These are phyloP conservation scores for Rhopilema esculentum DNA, from an alignment of 30 jellyfish, hydroid and myxozoan genomes.

Conservation along the genomic window DNA sequence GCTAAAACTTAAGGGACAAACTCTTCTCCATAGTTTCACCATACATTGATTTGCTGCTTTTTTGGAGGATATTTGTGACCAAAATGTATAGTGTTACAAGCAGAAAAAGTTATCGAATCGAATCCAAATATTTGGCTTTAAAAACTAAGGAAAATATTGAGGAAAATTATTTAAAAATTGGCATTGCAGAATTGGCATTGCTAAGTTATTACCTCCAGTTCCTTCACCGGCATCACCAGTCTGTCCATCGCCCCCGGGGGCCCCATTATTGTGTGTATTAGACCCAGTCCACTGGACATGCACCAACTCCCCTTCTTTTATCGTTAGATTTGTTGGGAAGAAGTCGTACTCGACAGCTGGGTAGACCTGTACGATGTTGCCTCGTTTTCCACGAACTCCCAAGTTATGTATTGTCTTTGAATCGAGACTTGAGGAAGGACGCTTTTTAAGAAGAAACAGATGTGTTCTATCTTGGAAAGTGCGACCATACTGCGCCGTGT, in stretches of 20 bases:
- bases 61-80: too few relatives aligned
- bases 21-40: too few relatives aligned
- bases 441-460: constrained; percentile 58
- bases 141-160: too few relatives aligned
- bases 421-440: constrained; percentile 74
- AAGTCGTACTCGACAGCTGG: constrained; percentile 99
- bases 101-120: too few relatives aligned
- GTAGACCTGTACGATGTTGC: constrained; percentile 85
- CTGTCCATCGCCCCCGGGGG: constrained; percentile 98
- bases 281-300: constrained; percentile 98
- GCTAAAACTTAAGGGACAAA: too few relatives aligned
- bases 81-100: too few relatives aligned
- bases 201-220: constrained; percentile 91
- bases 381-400: constrained; percentile 84
- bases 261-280: constrained; percentile 90
- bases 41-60: too few relatives aligned
- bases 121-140: too few relatives aligned
- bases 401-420: constrained; percentile 67
- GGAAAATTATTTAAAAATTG: too few relatives aligned
- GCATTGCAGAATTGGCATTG: too few relatives aligned
- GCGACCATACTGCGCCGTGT: constrained; percentile 99
- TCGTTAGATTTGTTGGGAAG: constrained; percentile 82
- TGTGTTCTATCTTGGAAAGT: constrained; percentile 99
- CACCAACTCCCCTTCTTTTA: constrained; percentile 67
- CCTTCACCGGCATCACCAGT: constrained; percentile 98